These are phyloP conservation scores for Agrochola macilenta DNA, from an alignment of 2,888 invertebrate genomes.

Conservation along the genomic window DNA sequence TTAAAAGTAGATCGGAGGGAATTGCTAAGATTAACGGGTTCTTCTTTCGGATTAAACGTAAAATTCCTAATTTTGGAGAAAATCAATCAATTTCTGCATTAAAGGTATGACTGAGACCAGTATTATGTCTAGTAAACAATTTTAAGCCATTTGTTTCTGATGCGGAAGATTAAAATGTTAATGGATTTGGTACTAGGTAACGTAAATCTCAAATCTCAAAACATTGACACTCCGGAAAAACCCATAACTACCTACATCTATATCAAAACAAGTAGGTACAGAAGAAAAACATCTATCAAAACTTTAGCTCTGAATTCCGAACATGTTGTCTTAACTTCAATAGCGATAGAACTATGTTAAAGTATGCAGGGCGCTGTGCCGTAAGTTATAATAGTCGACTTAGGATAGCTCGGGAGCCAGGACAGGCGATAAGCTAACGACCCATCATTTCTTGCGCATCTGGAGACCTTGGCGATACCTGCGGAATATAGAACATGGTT, in stretches of 20 bases:
- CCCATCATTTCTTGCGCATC: slow-evolving; percentile 42
- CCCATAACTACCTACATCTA: no score
- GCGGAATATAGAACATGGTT: slow-evolving; percentile 9
- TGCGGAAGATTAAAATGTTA: background rate
- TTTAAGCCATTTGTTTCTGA: background rate
- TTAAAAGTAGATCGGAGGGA: no score
- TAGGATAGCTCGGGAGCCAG: slow-evolving; percentile 26
- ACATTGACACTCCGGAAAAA: background rate
- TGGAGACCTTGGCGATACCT: slow-evolving; percentile 20
- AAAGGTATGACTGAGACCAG: background rate
- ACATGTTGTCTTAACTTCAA: slow-evolving; percentile 27
- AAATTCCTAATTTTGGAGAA: background rate
- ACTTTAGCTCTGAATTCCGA: slow-evolving; percentile 11
- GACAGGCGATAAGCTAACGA: slow-evolving; percentile 55
- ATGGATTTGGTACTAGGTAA: background rate
- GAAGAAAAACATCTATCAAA: slow-evolving; percentile 11
- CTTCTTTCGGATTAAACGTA: background rate
- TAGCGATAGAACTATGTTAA: slow-evolving; percentile 37
- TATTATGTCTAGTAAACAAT: background rate
- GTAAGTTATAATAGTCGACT: slow-evolving; percentile 50
- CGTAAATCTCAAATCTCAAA: background rate
- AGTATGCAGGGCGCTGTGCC: slow-evolving; percentile 36
- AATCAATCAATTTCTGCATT: background rate
- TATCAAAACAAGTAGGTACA: background rate
- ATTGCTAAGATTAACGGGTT: background rate